A percentile compares a stretch with the other conserved stretches of the same genome.
Conservation (phyloP, 53 echinoderm and acorn worm genomes). For the Glandiceps talaboti region DNA sequence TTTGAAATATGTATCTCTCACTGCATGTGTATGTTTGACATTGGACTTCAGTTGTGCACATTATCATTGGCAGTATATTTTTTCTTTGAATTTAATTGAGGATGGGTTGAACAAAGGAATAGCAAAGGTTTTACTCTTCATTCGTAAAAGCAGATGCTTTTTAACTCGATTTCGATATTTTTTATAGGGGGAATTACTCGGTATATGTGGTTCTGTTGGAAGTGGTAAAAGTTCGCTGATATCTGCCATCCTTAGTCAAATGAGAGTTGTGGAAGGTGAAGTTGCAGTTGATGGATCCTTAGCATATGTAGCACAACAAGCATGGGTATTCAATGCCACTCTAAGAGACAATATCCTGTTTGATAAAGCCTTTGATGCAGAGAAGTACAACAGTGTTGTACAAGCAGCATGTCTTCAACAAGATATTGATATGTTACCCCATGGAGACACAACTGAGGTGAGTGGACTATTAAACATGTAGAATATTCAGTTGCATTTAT, state of each 20-base stretch:
- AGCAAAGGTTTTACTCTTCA: too few relatives aligned
- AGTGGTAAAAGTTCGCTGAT: constrained; percentile 86
- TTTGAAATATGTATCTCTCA: too few relatives aligned
- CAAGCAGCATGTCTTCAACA: constrained; percentile 55
- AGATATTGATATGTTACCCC: constrained; percentile 74
- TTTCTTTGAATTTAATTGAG: too few relatives aligned
- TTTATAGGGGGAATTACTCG: constrained; percentile 45
- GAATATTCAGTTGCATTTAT: too few relatives aligned
- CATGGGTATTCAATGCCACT: constrained; percentile 82
- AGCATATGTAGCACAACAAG: constrained; percentile 82
- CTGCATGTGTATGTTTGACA: too few relatives aligned
- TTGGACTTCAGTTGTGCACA: too few relatives aligned
- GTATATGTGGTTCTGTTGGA: constrained; percentile 74
- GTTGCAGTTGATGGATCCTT: constrained; percentile 43
- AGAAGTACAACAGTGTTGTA: constrained; percentile 49
- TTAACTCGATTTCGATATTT: not conserved
- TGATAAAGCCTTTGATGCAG: constrained; percentile 42
- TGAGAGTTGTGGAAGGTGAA: constrained; percentile 51
- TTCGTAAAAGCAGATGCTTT: too few relatives aligned
- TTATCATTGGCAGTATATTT: too few relatives aligned
- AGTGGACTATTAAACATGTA: too few relatives aligned
- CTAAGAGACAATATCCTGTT: constrained; percentile 79
- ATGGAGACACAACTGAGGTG: constrained; percentile 90
- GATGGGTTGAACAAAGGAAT: too few relatives aligned
- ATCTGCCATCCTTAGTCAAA: constrained; percentile 71